These are phyloP conservation scores for Hemitrygon akajei DNA, from an alignment of 2,797 vertebrate species.

Conservation along the genomic window DNA sequence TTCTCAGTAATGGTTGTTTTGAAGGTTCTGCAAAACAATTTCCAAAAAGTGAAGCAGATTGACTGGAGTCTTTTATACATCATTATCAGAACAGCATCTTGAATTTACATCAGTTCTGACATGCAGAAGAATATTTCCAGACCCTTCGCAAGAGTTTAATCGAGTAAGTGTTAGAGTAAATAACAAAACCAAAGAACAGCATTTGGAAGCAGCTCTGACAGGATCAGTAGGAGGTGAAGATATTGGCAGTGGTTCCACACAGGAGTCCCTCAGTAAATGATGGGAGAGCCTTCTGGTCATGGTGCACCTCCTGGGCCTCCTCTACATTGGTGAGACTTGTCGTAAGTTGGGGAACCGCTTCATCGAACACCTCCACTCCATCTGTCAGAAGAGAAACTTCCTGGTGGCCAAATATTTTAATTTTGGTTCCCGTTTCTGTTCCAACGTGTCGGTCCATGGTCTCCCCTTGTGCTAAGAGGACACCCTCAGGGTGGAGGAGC, in stretches of 20 bases:
- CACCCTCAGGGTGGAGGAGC: no score
- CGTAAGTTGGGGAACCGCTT: no score
- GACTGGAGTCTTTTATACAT: not conserved
- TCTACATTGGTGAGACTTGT: no score
- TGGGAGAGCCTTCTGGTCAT: no score
- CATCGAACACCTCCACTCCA: no score
- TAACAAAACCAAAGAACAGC: not conserved
- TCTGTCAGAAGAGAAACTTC: no score
- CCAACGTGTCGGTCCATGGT: no score
- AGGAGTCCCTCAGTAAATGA: not conserved
- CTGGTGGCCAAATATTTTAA: no score
- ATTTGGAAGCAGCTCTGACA: not conserved
- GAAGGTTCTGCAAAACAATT: not conserved
- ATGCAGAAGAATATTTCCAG: no score
- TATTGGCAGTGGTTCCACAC: not conserved
- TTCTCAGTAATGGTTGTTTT: not conserved
- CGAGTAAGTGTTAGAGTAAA: not conserved
- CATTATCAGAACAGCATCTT: not conserved
- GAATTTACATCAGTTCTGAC: not conserved
- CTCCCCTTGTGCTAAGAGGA: no score
- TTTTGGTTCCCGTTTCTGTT: no score
- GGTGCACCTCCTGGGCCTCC: no score
- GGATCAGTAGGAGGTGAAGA: not conserved
- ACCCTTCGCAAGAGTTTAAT: not conserved
- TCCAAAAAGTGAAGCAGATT: not conserved